Evolutionary conservation across 2,888 invertebrate species (phyloP), one percentile per base, ranked within the genome.

Genomic region (Drosophila subsilvestris): DNA sequence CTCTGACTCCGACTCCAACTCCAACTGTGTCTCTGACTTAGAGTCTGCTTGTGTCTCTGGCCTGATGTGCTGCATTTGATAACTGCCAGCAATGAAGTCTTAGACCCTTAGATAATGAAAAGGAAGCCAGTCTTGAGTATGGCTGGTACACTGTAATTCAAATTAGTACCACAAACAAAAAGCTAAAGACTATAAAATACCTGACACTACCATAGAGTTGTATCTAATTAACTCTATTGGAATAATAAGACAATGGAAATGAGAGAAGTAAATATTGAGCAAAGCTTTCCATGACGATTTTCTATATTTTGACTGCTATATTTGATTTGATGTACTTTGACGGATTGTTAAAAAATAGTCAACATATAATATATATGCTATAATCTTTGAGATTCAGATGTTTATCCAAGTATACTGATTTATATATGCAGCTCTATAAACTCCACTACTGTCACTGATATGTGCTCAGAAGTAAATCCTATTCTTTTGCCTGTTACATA

Each of bases 41-140:
- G 20, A 4, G 48, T 32, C 59, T 56, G 48, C 20, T 56, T 61
- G 29, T 59, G 57, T 43, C 48, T 44, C 6, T 44, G 9, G 56
- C 43, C 71, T 75, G 88, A 85, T 85, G 84, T 69, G 68, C 71
- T 75, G 88, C 78, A 80, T 82, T 85, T 85, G 84, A 85, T 85
- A 87, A 80, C 83, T 84, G 75, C 48, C 80, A 78, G 69, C 78
- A 80, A 78, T 80, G 80, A 66, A 71, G 82, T 63, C 76, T 65
- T 72, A 69, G 79, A 81, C 87, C 79, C 84, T 80, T 76, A 88
- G 80, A 83, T 86, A 86, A 83, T 86, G 75, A 74, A 79, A 82
- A 83, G 80, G 73, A 75, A 82, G 86, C 75, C 47, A 66, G 68
- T 56, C 62, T 74, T 25, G 56, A 70, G 61, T 55, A 37, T 20